Percentiles rank a stretch among this genome's conserved stretches.
phyloP scores from a whole-genome alignment of 1,140 invertebrate genomes.

The Reticulitermes speratus region DNA sequence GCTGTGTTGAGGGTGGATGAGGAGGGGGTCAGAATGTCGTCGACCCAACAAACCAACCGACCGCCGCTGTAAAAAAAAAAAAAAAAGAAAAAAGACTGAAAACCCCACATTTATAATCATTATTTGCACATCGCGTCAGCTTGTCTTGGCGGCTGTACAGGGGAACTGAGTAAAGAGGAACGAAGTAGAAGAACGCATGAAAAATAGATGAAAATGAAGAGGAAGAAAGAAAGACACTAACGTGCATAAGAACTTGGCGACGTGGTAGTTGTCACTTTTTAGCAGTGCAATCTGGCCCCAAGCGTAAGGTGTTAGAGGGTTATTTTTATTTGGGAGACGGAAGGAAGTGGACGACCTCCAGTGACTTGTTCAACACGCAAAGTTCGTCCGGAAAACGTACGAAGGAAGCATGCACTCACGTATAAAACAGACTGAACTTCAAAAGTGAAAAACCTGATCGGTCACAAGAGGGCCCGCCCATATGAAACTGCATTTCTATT shows the following conservation, averaged over 20 bases:
- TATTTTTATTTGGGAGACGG: no score
- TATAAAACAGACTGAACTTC: no score
- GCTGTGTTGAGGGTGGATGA: neutral
- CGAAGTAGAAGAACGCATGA: neutral
- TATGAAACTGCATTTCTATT: no score
- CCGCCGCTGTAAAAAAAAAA: neutral
- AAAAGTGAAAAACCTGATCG: no score
- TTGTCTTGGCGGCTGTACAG: constrained; percentile 27
- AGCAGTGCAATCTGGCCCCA: neutral
- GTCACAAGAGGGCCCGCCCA: no score
- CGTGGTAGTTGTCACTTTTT: neutral
- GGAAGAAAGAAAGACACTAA: neutral
- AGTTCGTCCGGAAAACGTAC: no score
- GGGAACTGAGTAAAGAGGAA: neutral
- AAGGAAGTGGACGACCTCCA: no score
- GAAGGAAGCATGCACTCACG: no score
- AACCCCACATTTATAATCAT: constrained; percentile 36
- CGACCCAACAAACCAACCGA: constrained; percentile 21
- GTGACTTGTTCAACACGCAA: no score
- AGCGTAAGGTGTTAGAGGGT: neutral
- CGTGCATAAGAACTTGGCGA: neutral
- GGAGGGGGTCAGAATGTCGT: constrained; percentile 25
- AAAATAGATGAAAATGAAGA: neutral
- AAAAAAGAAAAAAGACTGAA: constrained; percentile 13
- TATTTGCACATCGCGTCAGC: constrained; percentile 36